Conservation (phyloP, 2,888 invertebrate genomes). For the Nomada ruficornis region DNA sequence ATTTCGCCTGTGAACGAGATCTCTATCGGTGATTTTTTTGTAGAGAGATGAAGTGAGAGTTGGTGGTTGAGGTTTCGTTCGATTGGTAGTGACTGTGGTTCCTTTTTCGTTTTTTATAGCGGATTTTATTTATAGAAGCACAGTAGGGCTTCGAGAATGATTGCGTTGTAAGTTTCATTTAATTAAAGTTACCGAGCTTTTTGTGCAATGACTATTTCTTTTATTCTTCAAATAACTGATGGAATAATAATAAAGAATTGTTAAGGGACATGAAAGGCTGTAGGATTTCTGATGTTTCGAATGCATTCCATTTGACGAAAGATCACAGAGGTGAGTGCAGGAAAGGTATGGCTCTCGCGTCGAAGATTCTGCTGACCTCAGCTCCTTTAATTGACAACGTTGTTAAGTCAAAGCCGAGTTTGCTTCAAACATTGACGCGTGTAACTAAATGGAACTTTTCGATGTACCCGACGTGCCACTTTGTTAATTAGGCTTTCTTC, state of each 20-base stretch:
- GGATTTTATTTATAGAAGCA: no score
- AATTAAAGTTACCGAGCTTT: no score
- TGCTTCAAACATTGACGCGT: background rate
- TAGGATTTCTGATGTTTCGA: background rate
- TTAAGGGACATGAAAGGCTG: background rate
- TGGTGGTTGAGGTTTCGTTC: no score
- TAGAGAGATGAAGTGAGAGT: background rate
- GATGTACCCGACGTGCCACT: background rate
- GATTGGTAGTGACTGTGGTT: no score
- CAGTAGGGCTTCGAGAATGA: no score
- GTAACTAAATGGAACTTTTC: background rate
- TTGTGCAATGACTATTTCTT: background rate
- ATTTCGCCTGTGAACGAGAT: background rate
- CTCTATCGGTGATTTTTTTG: background rate
- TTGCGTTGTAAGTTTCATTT: no score
- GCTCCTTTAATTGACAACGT: conserved; percentile 8
- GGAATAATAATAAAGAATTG: background rate
- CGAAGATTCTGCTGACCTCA: conserved; percentile 6
- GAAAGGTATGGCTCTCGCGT: background rate
- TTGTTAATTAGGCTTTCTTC: conserved; percentile 7
- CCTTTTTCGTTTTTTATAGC: no score
- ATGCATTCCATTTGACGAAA: background rate
- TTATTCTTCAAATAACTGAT: no score
- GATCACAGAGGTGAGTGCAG: background rate
- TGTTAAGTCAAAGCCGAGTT: background rate